Conservation (phyloP, 2,113 vertebrate species). For the Lates calcarifer region DNA sequence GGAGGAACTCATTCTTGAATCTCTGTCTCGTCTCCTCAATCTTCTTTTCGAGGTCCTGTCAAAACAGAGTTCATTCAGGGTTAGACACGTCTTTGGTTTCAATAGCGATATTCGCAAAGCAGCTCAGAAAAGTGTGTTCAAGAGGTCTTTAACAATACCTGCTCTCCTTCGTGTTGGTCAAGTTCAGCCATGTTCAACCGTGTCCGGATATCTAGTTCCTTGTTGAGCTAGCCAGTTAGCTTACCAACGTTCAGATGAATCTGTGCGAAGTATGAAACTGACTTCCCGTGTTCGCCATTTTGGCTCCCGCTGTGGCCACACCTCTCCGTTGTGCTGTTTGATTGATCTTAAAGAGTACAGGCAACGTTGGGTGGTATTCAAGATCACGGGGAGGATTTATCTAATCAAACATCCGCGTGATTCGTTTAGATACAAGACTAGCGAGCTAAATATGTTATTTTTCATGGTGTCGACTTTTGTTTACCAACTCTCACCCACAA, state of each 20-base stretch:
- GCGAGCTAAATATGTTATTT: too few species aligned
- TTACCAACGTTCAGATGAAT: conserved; percentile 59
- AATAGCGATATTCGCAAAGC: background rate
- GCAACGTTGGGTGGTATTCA: background rate
- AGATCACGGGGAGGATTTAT: too few species aligned
- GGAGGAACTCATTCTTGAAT: conserved; percentile 89
- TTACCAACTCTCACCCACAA: conserved; percentile 66
- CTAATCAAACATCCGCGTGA: background rate
- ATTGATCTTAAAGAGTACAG: background rate
- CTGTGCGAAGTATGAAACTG: conserved; percentile 72
- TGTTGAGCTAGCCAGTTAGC: conserved; percentile 49
- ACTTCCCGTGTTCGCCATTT: conserved; percentile 59
- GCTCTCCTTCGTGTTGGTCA: conserved; percentile 72
- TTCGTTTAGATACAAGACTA: background rate
- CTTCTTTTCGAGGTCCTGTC: conserved; percentile 87
- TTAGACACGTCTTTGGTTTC: conserved; percentile 8
- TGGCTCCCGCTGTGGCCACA: conserved; percentile 64
- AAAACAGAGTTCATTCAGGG: conserved; percentile 37
- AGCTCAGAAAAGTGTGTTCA: background rate
- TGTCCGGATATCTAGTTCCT: conserved; percentile 52
- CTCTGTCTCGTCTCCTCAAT: conserved; percentile 88
- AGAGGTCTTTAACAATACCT: conserved; percentile 70
- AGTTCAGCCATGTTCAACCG: conserved; percentile 83
- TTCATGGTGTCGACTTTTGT: conserved; percentile 12
- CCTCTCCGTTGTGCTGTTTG: conserved; percentile 48